Evolutionary conservation across 2,113 vertebrate species (phyloP), one percentile per base, ranked within the genome.

Genomic region (Chlorodrepanis virens): DNA sequence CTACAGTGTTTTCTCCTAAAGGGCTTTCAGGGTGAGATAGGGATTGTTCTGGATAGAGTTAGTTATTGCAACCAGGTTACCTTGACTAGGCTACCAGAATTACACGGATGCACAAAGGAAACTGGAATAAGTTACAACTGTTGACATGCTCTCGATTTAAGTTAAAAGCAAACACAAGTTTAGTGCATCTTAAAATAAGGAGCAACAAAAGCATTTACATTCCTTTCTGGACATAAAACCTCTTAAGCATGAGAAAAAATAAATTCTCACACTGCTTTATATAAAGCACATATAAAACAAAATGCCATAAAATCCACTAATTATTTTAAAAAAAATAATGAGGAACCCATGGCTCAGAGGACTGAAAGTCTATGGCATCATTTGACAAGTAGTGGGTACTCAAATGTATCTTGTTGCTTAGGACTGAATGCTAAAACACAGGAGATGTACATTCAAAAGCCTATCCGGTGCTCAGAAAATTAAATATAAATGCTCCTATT

Each of bases 391-490:
- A 74, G n/a, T 65, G 47, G 19, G 27, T 37, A 77, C 5, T 14
- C 23, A 56, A 21, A 19, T 21, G 6, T 44, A 33, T 40, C 24
- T 75, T 61, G 10, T 24, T 56, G 28, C 23, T 25, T 49, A 72
- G 33, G 12, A 28, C 49, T 70, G 24, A 20, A 64, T 49, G 39
- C 25, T 21, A 63, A 68, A 42, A n/a, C n/a, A 69, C 8, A 59
- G 33, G 29, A 89, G 11, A 14, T 0, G 0, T 31, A 23, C 12
- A 65, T 0, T 33, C 2, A 67, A 75, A 75, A 75, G 29, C 10
- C 18, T 20, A 11, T 8, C 20, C 9, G 52, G 12, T 1, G 0
- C 12, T 74, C 12, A 31, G 18, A 28, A 69, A 74, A 74, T 33
- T 27, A 76, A 64, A 90, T 65, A 61, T 7, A 85, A 84, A 70